Evolutionary conservation across 2,797 vertebrate genomes (phyloP).

Genomic region (Thamnophis elegans): DNA sequence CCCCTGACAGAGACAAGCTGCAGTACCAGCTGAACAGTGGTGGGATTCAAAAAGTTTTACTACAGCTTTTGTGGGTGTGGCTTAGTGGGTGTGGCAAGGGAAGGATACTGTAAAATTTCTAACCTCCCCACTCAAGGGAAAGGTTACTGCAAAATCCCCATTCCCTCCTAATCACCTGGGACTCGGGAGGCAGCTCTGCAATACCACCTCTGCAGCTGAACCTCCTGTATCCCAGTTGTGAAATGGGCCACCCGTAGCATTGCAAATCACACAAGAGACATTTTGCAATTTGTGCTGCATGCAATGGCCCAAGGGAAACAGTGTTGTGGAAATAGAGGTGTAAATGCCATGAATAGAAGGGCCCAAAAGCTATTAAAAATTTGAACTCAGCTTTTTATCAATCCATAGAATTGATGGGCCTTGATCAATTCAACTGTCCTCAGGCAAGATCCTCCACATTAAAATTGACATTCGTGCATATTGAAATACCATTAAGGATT

Average conservation of each 20-base stretch:
- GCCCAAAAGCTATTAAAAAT: not conserved
- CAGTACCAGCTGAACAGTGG: not conserved
- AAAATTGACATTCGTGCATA: not conserved
- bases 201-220: not conserved
- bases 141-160: too few species aligned
- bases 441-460: not conserved
- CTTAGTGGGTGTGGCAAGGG: too few species aligned
- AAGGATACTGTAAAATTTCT: too few species aligned
- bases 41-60: too few species aligned
- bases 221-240: not conserved
- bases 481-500: not conserved
- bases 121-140: too few species aligned
- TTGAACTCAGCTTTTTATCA: not conserved
- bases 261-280: not conserved
- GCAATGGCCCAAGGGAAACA: not conserved
- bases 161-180: too few species aligned
- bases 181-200: too few species aligned
- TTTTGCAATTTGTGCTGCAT: not conserved
- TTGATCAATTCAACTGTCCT: not conserved
- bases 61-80: too few species aligned
- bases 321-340: not conserved
- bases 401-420: not conserved
- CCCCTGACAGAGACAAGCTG: accelerated
- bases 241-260: not conserved
- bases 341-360: not conserved